Percentiles rank a stretch among this genome's conserved stretches.
phyloP scores from a whole-genome alignment of 1,140 invertebrate species.

The Drosophila orena region DNA sequence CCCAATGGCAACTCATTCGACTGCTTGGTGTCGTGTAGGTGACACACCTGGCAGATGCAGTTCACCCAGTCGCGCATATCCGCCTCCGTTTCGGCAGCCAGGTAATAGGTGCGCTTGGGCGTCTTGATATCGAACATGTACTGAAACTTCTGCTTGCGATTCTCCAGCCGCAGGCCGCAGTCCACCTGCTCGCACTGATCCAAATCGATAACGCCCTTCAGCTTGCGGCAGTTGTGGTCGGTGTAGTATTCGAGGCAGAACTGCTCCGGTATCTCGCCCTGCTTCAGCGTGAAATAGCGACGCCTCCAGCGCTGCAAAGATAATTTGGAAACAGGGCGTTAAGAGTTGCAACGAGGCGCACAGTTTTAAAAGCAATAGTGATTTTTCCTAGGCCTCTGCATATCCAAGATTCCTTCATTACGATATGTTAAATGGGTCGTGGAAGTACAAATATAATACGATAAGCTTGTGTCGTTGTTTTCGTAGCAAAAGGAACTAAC shows the following conservation, averaged over 20 bases:
- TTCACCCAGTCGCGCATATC: conserved; percentile 98
- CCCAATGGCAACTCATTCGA: conserved; percentile 69
- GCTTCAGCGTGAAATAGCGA: conserved; percentile 96
- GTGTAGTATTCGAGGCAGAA: conserved; percentile 97
- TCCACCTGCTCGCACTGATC: conserved; percentile 98
- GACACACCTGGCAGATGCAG: conserved; percentile 96
- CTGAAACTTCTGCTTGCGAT: conserved; percentile 92
- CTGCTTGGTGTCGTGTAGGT: conserved; percentile 88
- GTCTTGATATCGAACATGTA: conserved; percentile 96
- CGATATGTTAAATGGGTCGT: no score
- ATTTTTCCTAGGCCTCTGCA: no score
- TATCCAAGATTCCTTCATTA: no score
- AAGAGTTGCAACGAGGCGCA: background rate
- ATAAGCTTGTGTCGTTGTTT: no score
- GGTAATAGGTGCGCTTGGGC: conserved; percentile 94
- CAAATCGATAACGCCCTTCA: conserved; percentile 96
- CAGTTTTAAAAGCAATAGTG: background rate
- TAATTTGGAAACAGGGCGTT: conserved; percentile 49
- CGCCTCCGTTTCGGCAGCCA: conserved; percentile 94
- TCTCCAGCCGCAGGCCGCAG: conserved; percentile 93
- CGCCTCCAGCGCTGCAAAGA: conserved; percentile 94
- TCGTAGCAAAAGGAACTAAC: no score
- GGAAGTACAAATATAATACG: no score
- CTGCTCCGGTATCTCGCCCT: conserved; percentile 96
- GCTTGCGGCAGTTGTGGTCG: conserved; percentile 92